Conservation (phyloP, 2,113 vertebrate genomes). For the Calidris pugnax region DNA sequence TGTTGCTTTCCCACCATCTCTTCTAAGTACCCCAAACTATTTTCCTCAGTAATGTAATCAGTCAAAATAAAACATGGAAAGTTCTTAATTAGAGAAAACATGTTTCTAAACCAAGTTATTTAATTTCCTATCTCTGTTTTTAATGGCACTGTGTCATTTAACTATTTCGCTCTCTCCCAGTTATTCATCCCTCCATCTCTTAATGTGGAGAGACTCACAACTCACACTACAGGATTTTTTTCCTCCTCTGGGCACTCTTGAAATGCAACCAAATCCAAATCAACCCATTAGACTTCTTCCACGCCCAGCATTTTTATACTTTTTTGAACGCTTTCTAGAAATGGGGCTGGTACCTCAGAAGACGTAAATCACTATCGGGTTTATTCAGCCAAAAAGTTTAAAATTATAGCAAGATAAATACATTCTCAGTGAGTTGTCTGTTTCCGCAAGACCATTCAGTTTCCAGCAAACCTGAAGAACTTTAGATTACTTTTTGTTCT, state of each 20-base stretch:
- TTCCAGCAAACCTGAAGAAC: neutral
- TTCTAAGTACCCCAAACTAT: neutral
- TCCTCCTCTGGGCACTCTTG: neutral
- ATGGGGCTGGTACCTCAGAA: neutral
- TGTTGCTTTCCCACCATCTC: neutral
- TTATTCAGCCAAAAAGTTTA: neutral
- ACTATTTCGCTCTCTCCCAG: neutral
- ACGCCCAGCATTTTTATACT: rapidly evolving
- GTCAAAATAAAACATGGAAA: neutral
- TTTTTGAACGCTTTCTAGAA: neutral
- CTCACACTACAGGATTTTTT: neutral
- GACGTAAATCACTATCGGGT: neutral
- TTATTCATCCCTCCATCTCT: neutral
- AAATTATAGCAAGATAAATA: neutral
- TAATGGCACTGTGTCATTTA: neutral
- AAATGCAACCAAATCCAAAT: neutral
- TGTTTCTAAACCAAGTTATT: neutral
- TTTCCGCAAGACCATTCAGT: neutral
- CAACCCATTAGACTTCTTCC: neutral
- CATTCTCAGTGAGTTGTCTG: neutral
- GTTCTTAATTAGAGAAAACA: neutral
- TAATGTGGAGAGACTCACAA: neutral
- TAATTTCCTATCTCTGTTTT: neutral
- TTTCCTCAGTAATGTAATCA: neutral
- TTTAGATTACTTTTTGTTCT: neutral